Evolutionary conservation across 1,140 invertebrate species (phyloP).

Genomic region (Thaumatotibia leucotreta): DNA sequence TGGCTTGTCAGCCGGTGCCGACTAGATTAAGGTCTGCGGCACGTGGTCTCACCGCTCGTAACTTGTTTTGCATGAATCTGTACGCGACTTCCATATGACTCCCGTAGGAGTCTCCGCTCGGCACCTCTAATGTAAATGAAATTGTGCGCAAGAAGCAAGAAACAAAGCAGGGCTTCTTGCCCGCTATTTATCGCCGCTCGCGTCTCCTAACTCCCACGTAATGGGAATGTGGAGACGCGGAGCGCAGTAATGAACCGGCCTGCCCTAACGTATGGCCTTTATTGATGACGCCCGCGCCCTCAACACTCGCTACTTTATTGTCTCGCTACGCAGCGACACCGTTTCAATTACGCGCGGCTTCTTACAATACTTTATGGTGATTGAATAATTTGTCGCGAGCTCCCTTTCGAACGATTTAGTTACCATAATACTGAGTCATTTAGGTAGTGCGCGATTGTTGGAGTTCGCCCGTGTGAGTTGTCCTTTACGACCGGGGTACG

Average conservation of each 20-base stretch:
- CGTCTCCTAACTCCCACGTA: slow-evolving; percentile 66
- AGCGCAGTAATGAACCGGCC: slow-evolving; percentile 59
- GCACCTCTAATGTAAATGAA: slow-evolving; percentile 73
- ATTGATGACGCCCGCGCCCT: slow-evolving; percentile 58
- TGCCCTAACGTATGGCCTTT: slow-evolving; percentile 62
- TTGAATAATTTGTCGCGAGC: slow-evolving; percentile 26
- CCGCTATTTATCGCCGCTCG: slow-evolving; percentile 66
- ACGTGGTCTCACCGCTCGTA: slow-evolving; percentile 55
- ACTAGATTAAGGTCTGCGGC: slow-evolving; percentile 62
- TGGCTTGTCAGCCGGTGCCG: slow-evolving; percentile 44
- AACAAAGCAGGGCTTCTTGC: slow-evolving; percentile 64
- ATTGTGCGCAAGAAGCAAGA: slow-evolving; percentile 72
- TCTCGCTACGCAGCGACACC: slow-evolving; percentile 37
- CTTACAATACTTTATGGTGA: slow-evolving; percentile 42
- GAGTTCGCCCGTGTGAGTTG: background rate
- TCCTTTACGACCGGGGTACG: background rate
- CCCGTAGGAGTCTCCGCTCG: slow-evolving; percentile 55
- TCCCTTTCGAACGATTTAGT: background rate
- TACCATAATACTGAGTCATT: background rate
- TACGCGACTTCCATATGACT: slow-evolving; percentile 62
- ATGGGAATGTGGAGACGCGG: slow-evolving; percentile 57
- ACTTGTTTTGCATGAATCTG: slow-evolving; percentile 70
- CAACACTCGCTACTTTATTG: slow-evolving; percentile 45
- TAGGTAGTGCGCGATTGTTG: background rate
- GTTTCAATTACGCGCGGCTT: slow-evolving; percentile 51